Evolutionary conservation across 2,888 invertebrate genomes (phyloP).

Genomic region (Autographa gamma): DNA sequence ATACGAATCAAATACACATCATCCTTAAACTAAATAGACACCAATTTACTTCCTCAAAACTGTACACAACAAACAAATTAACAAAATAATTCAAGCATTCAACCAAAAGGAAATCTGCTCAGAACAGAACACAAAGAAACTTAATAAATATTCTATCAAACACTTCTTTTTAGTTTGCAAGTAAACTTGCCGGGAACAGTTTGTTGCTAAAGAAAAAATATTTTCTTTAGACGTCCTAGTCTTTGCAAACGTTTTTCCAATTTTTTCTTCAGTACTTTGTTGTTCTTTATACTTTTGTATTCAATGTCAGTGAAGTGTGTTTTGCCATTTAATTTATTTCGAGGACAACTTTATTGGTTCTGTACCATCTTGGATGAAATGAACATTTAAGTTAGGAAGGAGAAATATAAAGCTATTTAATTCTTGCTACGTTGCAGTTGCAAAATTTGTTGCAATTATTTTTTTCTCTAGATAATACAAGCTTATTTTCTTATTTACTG

Average conservation of each 20-base stretch:
- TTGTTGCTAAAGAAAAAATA: constrained; percentile 8
- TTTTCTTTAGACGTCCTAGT: constrained; percentile 7
- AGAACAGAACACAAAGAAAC: background rate
- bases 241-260: background rate
- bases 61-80: background rate
- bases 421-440: too few species aligned
- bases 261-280: background rate
- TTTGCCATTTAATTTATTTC: constrained; percentile 1
- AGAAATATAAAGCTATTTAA: too few species aligned
- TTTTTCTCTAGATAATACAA: too few species aligned
- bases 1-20: too few species aligned
- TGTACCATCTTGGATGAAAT: background rate
- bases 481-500: too few species aligned
- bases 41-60: too few species aligned
- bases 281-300: constrained; percentile 4
- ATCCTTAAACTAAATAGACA: too few species aligned
- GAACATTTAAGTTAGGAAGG: background rate
- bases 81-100: constrained; percentile 1
- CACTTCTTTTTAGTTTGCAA: constrained; percentile 8
- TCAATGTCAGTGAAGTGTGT: background rate
- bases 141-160: constrained; percentile 11
- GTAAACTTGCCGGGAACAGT: constrained; percentile 6
- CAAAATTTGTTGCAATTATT: too few species aligned
- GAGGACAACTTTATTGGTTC: background rate
- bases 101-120: background rate